Evolutionary conservation across 2,888 invertebrate species (phyloP).

Genomic region (Drosophila multiciliata): DNA sequence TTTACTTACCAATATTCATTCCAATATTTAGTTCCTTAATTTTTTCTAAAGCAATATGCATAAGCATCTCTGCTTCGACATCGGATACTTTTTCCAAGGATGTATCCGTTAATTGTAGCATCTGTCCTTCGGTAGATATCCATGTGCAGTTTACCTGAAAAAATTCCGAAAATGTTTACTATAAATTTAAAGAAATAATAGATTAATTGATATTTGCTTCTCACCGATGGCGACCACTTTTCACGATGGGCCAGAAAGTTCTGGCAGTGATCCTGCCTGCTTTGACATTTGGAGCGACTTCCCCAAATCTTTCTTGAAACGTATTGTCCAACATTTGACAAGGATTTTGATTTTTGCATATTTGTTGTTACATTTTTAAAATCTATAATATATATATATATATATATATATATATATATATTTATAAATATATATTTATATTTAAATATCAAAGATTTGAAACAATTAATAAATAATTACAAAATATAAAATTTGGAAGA

Average conservation of each 20-base stretch:
- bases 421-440: too few species aligned
- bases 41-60: slow-evolving; percentile 94
- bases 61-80: slow-evolving; percentile 90
- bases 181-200: not conserved
- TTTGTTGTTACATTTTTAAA: slow-evolving; percentile 76
- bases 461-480: not conserved
- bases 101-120: slow-evolving; percentile 88
- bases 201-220: slow-evolving; percentile 56
- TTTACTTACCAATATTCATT: slow-evolving; percentile 86
- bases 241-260: slow-evolving; percentile 50
- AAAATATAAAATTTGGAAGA: not conserved
- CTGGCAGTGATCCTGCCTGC: slow-evolving; percentile 85
- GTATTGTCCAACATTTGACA: slow-evolving; percentile 93
- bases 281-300: slow-evolving; percentile 93
- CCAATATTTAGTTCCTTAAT: slow-evolving; percentile 94
- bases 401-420: not conserved
- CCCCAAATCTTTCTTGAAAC: slow-evolving; percentile 94
- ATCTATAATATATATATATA: slow-evolving; percentile 37
- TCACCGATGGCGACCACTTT: slow-evolving; percentile 95
- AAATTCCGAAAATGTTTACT: not conserved
- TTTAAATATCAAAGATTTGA: not conserved
- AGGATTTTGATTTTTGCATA: slow-evolving; percentile 96
- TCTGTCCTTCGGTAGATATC: slow-evolving; percentile 88
- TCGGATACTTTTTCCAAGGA: slow-evolving; percentile 89
- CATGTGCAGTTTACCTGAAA: slow-evolving; percentile 91